Conservation (phyloP, 2,888 invertebrate species). For the Cinara cedri region DNA sequence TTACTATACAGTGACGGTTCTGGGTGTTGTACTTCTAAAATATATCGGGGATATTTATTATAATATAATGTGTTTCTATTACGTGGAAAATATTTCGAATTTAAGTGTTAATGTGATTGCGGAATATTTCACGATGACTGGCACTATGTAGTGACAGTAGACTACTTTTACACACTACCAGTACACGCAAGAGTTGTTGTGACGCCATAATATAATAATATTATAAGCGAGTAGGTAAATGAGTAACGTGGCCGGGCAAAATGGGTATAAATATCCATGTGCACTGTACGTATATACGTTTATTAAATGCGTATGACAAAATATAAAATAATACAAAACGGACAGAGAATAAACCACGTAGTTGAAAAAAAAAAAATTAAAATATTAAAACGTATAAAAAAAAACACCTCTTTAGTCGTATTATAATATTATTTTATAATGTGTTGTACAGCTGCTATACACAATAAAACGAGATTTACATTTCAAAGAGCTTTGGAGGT, state of each 20-base stretch:
- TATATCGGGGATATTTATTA: too few relatives aligned
- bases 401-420: not conserved
- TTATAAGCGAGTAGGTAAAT: too few relatives aligned
- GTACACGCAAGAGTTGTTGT: not conserved
- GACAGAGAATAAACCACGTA: not conserved
- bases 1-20: too few relatives aligned
- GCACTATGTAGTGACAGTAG: not conserved
- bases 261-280: not conserved
- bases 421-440: not conserved
- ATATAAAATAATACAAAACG: not conserved
- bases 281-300: not conserved
- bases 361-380: not conserved
- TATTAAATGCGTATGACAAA: constrained; percentile 5
- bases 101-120: not conserved
- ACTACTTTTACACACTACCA: too few relatives aligned
- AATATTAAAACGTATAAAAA: not conserved
- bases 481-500: not conserved
- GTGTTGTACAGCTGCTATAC: not conserved
- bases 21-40: too few relatives aligned
- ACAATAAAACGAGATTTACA: not conserved
- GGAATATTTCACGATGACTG: not conserved
- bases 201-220: too few relatives aligned
- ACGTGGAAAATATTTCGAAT: too few relatives aligned
- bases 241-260: constrained; percentile 9
- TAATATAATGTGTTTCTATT: too few relatives aligned